These are phyloP conservation scores for Diacarnus erythraeanus DNA, from an alignment of 37 sponge, comb jelly and placozoan species.

Conservation along the genomic window DNA sequence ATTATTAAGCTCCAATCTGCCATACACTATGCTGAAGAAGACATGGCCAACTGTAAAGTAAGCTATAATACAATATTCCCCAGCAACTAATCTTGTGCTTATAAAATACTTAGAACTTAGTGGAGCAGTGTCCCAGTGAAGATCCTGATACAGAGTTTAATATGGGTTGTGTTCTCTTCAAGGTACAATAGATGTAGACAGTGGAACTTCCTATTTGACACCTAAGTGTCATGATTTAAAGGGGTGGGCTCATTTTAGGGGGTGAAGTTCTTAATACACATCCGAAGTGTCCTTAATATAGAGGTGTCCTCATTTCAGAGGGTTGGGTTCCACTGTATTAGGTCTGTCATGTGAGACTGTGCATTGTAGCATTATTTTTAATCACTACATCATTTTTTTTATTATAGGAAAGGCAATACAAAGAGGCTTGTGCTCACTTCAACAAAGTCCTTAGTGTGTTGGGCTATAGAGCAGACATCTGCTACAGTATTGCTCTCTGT, in stretches of 20 bases:
- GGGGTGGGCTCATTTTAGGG: too few relatives aligned
- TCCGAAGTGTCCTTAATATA: too few relatives aligned
- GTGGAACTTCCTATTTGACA: too few relatives aligned
- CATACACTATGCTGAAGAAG: constrained; percentile 92
- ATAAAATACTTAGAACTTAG: constrained; percentile 73
- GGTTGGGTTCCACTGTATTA: too few relatives aligned
- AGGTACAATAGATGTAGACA: too few relatives aligned
- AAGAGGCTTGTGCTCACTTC: constrained; percentile 86
- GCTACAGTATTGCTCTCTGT: constrained; percentile 91
- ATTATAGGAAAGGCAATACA: constrained; percentile 78
- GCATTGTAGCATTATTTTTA: not conserved
- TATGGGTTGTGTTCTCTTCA: constrained; percentile 73
- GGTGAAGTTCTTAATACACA: too few relatives aligned
- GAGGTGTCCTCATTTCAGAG: too few relatives aligned
- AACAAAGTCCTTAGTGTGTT: constrained; percentile 71
- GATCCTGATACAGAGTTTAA: constrained; percentile 88
- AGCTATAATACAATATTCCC: not conserved
- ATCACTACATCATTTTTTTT: not conserved
- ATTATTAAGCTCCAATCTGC: constrained; percentile 90
- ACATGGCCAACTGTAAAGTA: constrained; percentile 86
- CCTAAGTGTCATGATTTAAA: too few relatives aligned
- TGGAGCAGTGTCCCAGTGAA: constrained; percentile 85
- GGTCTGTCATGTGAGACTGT: too few relatives aligned
- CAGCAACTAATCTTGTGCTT: not conserved
- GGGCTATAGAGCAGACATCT: constrained; percentile 71